These are phyloP conservation scores for Castor canadensis DNA, from an alignment of 2,113 vertebrate genomes.

Conservation along the genomic window DNA sequence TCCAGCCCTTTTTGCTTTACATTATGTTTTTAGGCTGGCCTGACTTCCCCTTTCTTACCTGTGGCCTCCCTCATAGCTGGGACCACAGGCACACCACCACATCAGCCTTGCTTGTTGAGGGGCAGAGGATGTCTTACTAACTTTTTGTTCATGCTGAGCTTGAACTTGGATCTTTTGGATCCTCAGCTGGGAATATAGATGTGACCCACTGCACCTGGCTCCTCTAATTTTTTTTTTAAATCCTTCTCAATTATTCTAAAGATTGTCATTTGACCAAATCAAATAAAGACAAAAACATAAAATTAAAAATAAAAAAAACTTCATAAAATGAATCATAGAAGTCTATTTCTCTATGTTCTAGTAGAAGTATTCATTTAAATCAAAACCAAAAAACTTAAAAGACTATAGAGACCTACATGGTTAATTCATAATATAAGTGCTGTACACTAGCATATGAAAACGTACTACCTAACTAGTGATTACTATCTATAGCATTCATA, in stretches of 20 bases:
- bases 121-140: no score
- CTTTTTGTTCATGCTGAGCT: no score
- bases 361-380: constrained; percentile 24
- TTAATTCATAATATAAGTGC: neutral
- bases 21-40: no score
- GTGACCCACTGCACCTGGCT: no score
- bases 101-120: no score
- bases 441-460: neutral
- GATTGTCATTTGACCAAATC: neutral
- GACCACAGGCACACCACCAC: no score
- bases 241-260: neutral
- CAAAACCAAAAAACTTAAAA: neutral
- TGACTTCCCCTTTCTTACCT: no score
- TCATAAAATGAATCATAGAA: neutral
- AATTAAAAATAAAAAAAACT: neutral
- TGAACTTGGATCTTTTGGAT: no score
- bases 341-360: neutral
- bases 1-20: no score
- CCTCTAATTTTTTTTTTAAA: no score
- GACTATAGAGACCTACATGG: neutral
- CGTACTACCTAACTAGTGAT: neutral
- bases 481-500: neutral
- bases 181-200: no score
- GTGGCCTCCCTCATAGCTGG: no score
- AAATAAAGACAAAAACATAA: constrained; percentile 30